Evolutionary conservation across 2,797 vertebrate genomes (phyloP).

Genomic region (Pseudopleuronectes americanus): DNA sequence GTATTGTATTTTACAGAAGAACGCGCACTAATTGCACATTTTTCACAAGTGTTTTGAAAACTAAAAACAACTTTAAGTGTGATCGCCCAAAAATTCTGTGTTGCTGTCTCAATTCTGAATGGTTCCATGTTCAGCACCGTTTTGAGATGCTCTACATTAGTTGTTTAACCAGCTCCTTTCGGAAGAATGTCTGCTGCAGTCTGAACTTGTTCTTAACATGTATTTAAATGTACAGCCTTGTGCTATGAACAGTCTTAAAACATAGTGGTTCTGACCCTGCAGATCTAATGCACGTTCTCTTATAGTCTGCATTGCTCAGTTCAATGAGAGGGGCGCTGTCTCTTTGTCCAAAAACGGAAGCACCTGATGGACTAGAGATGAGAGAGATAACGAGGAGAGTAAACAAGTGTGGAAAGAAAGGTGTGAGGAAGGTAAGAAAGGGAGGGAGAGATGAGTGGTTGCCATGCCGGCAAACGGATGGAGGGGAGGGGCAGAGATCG

Average conservation of each 20-base stretch:
- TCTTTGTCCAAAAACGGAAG: slow-evolving; percentile 19
- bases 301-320: neutral
- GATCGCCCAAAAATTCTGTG: neutral
- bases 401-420: slow-evolving; percentile 29
- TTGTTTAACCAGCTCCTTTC: slow-evolving; percentile 49
- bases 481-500: slow-evolving; percentile 65
- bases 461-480: slow-evolving; percentile 70
- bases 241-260: neutral
- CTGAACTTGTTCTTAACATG: neutral
- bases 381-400: slow-evolving; percentile 67
- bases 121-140: neutral
- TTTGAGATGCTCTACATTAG: neutral
- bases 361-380: slow-evolving; percentile 49
- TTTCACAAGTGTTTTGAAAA: neutral
- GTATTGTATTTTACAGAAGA: slow-evolving; percentile 22
- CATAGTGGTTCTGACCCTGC: neutral
- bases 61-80: slow-evolving; percentile 3
- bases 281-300: neutral
- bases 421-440: slow-evolving; percentile 38
- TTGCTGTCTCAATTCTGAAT: neutral
- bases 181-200: slow-evolving; percentile 14
- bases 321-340: neutral
- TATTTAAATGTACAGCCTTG: slow-evolving; percentile 1
- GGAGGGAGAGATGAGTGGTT: slow-evolving; percentile 77
- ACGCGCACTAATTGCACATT: neutral